Conservation (phyloP, 2,888 invertebrate species). For the Pyrocoelia pectoralis region DNA sequence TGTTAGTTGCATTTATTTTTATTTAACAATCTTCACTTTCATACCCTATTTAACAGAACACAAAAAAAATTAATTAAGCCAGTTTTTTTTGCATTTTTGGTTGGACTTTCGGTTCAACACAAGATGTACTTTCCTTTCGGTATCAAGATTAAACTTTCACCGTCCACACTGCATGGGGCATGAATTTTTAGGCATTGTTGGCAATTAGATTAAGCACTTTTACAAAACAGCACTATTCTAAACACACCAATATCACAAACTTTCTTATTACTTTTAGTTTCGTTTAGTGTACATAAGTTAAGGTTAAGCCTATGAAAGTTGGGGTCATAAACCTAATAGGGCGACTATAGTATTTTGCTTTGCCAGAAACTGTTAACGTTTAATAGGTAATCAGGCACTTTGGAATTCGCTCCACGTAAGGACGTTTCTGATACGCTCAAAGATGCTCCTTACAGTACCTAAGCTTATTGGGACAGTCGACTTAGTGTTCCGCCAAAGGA, state of each 20-base stretch:
- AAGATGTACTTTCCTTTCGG: constrained; percentile 42
- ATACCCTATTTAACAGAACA: neutral
- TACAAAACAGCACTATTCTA: constrained; percentile 8
- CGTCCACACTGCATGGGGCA: constrained; percentile 59
- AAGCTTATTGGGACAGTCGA: too few relatives aligned
- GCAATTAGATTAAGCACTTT: constrained; percentile 42
- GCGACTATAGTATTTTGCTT: too few relatives aligned
- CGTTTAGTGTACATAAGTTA: too few relatives aligned
- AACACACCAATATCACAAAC: neutral
- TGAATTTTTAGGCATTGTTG: constrained; percentile 43
- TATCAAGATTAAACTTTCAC: constrained; percentile 59
- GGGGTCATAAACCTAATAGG: too few relatives aligned
- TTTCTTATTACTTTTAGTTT: neutral
- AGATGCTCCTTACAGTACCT: too few relatives aligned
- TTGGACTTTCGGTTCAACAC: neutral
- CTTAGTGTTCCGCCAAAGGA: too few relatives aligned
- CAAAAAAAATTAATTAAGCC: neutral
- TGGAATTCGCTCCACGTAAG: too few relatives aligned
- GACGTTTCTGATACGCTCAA: too few relatives aligned
- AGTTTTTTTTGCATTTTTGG: neutral
- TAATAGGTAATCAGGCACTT: too few relatives aligned
- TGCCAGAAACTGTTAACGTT: too few relatives aligned
- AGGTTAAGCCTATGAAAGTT: too few relatives aligned
- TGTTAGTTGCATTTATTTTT: constrained; percentile 11
- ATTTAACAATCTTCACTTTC: neutral